Evolutionary conservation across 2,797 vertebrate species (phyloP).

Genomic region (Ctenochaetus hawaiiensis): DNA sequence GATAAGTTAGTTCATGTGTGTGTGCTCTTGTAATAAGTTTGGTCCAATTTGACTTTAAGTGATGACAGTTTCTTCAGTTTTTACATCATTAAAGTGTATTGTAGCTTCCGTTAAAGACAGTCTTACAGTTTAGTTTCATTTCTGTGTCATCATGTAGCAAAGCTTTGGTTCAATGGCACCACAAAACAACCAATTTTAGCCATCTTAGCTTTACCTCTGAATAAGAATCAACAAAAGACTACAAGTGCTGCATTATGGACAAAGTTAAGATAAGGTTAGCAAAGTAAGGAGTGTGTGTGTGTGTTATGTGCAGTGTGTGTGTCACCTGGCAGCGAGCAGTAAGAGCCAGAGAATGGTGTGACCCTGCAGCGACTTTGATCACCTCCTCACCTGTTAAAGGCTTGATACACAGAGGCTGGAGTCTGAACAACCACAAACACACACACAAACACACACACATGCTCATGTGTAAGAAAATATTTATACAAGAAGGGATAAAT

Average conservation of each 20-base stretch:
- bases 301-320: background rate
- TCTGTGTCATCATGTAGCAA: no score
- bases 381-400: constrained; percentile 93
- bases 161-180: no score
- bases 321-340: constrained; percentile 95
- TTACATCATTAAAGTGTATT: background rate
- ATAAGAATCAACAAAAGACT: no score
- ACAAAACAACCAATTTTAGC: no score
- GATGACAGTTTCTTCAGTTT: background rate
- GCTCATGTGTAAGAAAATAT: background rate
- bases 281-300: background rate
- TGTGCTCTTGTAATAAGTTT: background rate
- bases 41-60: background rate
- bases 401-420: constrained; percentile 96
- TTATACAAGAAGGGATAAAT: background rate
- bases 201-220: no score
- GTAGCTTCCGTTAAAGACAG: no score
- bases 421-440: constrained; percentile 78
- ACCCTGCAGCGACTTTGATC: constrained; percentile 92
- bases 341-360: constrained; percentile 94
- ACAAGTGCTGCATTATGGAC: no score
- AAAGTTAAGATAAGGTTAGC: background rate
- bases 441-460: constrained; percentile 4
- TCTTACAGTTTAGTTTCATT: no score
- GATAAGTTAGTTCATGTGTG: background rate